A percentile compares a stretch with the other conserved stretches of the same genome.
Evolutionary conservation across 2,888 invertebrate species (phyloP).

Genomic region (Tenthredo amoena): DNA sequence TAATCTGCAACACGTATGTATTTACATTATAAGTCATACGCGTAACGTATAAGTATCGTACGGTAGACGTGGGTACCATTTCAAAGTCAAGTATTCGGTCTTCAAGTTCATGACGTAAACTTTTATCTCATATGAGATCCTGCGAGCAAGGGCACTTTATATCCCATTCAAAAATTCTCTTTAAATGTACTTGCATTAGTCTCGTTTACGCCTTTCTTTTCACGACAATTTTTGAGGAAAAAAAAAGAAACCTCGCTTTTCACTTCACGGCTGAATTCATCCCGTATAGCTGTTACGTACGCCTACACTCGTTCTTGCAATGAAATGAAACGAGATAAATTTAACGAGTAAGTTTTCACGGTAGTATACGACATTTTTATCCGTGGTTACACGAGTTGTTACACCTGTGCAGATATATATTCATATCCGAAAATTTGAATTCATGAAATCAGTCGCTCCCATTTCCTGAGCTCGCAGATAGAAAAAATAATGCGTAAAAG

Average conservation of each 20-base stretch:
- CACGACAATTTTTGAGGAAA: not conserved
- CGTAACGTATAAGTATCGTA: not conserved
- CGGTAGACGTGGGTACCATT: not conserved
- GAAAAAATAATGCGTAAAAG: not conserved
- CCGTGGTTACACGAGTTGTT: not conserved
- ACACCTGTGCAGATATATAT: not conserved
- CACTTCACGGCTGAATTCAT: not conserved
- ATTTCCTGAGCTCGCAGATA: not conserved
- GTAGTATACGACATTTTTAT: not conserved
- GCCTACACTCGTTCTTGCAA: not conserved
- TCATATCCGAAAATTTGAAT: not conserved
- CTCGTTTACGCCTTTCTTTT: not conserved
- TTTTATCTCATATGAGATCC: not conserved
- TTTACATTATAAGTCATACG: not conserved
- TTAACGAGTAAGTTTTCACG: conserved; percentile 9
- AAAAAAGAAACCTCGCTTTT: not conserved
- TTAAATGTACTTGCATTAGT: not conserved
- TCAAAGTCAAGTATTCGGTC: conserved; percentile 11
- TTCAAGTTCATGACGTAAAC: not conserved
- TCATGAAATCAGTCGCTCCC: not conserved
- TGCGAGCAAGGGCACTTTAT: not conserved
- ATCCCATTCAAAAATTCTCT: conserved; percentile 1
- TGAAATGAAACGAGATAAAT: not conserved
- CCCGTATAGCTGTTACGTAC: not conserved
- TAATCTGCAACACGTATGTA: not conserved